phyloP scores from a whole-genome alignment of 2,888 invertebrate genomes.

The Folsomia manolachei region DNA sequence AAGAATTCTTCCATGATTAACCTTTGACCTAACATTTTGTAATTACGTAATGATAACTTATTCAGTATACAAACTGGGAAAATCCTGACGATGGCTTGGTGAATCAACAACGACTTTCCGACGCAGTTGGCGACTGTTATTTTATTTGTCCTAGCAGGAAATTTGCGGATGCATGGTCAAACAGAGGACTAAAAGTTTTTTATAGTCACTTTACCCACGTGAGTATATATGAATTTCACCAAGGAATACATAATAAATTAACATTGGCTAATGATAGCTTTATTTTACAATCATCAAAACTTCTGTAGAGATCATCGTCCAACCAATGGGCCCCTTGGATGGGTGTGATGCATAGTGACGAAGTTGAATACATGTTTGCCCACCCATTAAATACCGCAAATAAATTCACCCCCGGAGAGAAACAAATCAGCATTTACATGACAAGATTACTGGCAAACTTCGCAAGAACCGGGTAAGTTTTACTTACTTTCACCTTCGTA shows the following conservation, averaged over 20 bases:
- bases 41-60: constrained; percentile 2
- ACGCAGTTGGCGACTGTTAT: constrained; percentile 32
- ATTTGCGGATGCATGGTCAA: constrained; percentile 38
- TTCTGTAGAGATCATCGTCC: constrained; percentile 25
- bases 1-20: not conserved
- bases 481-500: no score
- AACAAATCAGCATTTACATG: constrained; percentile 25
- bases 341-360: constrained; percentile 43
- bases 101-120: constrained; percentile 26
- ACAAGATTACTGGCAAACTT: constrained; percentile 29
- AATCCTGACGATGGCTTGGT: constrained; percentile 39
- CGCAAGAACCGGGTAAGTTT: no score
- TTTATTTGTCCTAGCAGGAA: constrained; percentile 36
- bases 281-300: not conserved
- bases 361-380: constrained; percentile 37
- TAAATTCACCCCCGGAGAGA: constrained; percentile 20
- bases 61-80: constrained; percentile 43
- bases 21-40: no score
- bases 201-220: constrained; percentile 38
- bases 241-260: not conserved
- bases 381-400: constrained; percentile 5
- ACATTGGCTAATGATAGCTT: no score
- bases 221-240: not conserved
- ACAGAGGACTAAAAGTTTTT: constrained; percentile 34
- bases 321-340: constrained; percentile 43